A percentile compares a stretch with the other conserved stretches of the same genome.
Conservation (phyloP, 2,888 invertebrate genomes). For the Diarsia mendica region DNA sequence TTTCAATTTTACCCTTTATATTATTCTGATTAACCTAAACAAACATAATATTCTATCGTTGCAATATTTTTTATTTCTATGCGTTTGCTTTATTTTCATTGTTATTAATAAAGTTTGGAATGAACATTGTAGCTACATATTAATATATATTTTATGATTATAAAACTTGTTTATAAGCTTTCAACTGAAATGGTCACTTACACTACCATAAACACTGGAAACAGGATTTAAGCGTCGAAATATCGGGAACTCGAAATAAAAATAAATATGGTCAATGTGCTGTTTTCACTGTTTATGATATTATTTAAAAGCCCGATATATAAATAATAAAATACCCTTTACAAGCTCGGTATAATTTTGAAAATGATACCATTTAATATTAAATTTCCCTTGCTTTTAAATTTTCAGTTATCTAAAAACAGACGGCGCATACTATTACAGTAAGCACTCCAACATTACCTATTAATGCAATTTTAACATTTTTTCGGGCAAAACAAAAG, state of each 20-base stretch:
- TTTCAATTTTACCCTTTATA: slow-evolving; percentile 72
- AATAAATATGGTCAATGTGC: no score
- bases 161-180: background rate
- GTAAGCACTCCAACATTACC: slow-evolving; percentile 64
- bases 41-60: slow-evolving; percentile 70
- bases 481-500: slow-evolving; percentile 67
- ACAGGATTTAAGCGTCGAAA: no score
- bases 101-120: slow-evolving; percentile 20
- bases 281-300: no score
- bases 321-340: background rate
- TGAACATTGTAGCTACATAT: background rate
- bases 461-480: slow-evolving; percentile 68
- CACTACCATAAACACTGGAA: no score
- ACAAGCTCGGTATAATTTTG: background rate
- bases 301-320: slow-evolving; percentile 10
- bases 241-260: no score
- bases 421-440: slow-evolving; percentile 39
- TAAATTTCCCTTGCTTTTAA: slow-evolving; percentile 16
- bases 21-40: slow-evolving; percentile 75
- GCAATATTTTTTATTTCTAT: slow-evolving; percentile 49
- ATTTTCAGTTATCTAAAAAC: slow-evolving; percentile 31
- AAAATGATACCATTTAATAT: background rate
- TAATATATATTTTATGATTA: background rate
- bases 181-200: no score
- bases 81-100: slow-evolving; percentile 31